Percentiles rank a stretch among this genome's conserved stretches.
phyloP scores from a whole-genome alignment of 2,797 vertebrate species.

The Ptychadena robeensis region DNA sequence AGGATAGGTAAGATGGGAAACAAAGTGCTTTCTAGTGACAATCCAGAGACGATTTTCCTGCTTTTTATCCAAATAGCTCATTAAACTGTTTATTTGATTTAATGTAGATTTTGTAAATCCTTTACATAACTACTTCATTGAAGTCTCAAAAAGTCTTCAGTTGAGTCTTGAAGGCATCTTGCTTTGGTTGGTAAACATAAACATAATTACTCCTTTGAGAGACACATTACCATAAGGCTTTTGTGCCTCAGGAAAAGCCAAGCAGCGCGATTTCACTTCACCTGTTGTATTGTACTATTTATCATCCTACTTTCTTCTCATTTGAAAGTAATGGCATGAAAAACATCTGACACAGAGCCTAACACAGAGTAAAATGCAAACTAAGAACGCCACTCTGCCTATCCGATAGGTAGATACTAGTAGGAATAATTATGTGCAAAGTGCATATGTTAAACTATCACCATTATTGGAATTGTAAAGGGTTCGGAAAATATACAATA shows the following conservation, averaged over 20 bases:
- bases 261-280: not conserved
- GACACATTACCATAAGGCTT: not conserved
- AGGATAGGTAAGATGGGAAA: not conserved
- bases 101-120: not conserved
- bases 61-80: conserved; percentile 11
- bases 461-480: no score
- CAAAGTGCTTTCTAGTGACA: conserved; percentile 1
- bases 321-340: not conserved
- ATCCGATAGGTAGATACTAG: not conserved
- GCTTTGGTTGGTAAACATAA: not conserved
- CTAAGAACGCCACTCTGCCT: not conserved
- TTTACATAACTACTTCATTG: not conserved
- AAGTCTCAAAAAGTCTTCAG: not conserved
- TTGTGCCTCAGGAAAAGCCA: not conserved
- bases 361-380: not conserved
- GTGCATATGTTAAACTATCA: not conserved
- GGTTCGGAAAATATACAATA: no score
- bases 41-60: not conserved
- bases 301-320: not conserved
- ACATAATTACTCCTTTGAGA: not conserved
- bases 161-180: not conserved
- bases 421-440: not conserved
- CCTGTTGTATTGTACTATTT: not conserved
- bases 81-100: conserved; percentile 30
- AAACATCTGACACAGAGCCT: not conserved